Conservation (phyloP, 2,888 invertebrate genomes). For the Eucera pruinosa region DNA sequence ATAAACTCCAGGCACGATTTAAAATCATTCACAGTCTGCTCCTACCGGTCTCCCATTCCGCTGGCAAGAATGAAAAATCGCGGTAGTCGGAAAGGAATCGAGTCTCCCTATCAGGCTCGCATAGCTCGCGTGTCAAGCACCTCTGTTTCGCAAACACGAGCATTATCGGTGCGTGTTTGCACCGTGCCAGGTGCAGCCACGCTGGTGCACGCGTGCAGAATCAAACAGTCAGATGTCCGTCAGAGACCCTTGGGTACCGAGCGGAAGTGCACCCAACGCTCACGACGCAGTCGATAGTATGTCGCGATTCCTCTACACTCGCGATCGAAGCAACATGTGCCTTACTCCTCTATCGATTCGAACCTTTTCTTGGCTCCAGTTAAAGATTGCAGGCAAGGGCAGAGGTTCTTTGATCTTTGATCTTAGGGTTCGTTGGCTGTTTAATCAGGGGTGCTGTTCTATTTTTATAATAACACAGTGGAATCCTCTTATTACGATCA, state of each 20-base stretch:
- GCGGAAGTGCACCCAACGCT: constrained; percentile 43
- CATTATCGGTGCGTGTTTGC: constrained; percentile 36
- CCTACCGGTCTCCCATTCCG: background rate
- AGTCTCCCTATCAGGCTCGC: constrained; percentile 3
- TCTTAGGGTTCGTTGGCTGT: background rate
- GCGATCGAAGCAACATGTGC: constrained; percentile 25
- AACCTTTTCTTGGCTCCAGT: background rate
- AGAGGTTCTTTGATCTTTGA: background rate
- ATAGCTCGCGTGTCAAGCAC: constrained; percentile 38
- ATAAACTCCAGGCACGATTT: too few relatives aligned
- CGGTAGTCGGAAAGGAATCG: constrained; percentile 2
- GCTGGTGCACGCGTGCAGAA: constrained; percentile 43
- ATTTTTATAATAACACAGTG: too few relatives aligned
- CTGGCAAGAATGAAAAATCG: constrained; percentile 3
- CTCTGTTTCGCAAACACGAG: constrained; percentile 32
- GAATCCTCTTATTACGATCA: too few relatives aligned
- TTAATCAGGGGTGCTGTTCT: too few relatives aligned
- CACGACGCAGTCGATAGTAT: background rate
- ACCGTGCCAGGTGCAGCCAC: constrained; percentile 38
- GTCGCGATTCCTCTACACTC: constrained; percentile 13
- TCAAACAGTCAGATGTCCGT: constrained; percentile 33
- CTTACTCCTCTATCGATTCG: background rate
- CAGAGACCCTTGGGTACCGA: constrained; percentile 15
- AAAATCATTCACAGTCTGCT: too few relatives aligned
- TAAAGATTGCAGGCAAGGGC: too few relatives aligned